Evolutionary conservation across 2,797 vertebrate species (phyloP).

Genomic region (Ctenopoma multispine): DNA sequence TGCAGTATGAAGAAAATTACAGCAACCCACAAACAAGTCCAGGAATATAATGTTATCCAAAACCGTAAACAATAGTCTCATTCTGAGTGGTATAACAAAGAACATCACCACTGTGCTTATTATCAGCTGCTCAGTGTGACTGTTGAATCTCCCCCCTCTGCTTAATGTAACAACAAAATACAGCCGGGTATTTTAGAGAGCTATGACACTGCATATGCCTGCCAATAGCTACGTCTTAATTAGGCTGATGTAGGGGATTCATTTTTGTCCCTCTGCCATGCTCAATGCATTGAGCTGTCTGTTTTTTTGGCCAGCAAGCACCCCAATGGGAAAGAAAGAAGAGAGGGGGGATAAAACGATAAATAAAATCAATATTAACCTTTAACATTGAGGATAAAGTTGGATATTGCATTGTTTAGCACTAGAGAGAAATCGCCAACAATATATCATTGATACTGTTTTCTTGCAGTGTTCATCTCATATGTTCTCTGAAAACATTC

Average conservation of each 20-base stretch:
- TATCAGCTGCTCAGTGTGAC: constrained; percentile 18
- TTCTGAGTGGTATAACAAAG: constrained; percentile 31
- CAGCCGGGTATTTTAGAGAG: constrained; percentile 7
- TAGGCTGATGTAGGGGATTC: constrained; percentile 13
- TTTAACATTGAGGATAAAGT: constrained; percentile 11
- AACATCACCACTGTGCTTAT: constrained; percentile 28
- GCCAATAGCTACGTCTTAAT: constrained; percentile 11
- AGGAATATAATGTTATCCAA: constrained; percentile 26
- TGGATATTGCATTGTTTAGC: constrained; percentile 1
- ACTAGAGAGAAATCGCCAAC: no score
- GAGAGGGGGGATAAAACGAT: not conserved
- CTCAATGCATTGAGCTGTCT: not conserved
- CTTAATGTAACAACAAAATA: constrained; percentile 20
- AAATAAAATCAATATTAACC: constrained; percentile 14
- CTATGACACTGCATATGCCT: constrained; percentile 3
- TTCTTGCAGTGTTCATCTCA: no score
- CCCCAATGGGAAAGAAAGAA: not conserved
- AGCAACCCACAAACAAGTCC: constrained; percentile 15
- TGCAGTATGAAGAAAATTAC: constrained; percentile 29
- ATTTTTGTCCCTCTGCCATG: not conserved
- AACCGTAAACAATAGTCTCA: constrained; percentile 29
- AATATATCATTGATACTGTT: no score
- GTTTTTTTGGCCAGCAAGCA: not conserved
- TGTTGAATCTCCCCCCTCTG: constrained; percentile 14
- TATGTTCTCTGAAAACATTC: no score